Percentiles rank a stretch among this genome's conserved stretches.
Conservation (phyloP, 2,888 invertebrate species). For the Ectobius pallidus region DNA sequence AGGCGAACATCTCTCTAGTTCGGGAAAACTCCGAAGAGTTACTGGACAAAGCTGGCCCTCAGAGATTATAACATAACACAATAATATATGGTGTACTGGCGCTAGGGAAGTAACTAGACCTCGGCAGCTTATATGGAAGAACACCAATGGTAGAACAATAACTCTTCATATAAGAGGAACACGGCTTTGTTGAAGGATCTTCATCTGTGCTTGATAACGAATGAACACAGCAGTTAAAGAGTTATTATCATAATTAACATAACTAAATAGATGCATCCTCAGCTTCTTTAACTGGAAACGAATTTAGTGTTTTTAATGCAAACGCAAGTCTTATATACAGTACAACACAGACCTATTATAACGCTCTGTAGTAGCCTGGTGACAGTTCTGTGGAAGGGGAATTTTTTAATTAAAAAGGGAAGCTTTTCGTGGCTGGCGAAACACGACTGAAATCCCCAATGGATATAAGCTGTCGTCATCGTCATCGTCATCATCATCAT, state of each 20-base stretch:
- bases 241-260: slow-evolving; percentile 8
- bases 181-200: too few relatives aligned
- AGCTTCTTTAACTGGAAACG: neutral
- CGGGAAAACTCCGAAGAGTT: too few relatives aligned
- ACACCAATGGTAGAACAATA: too few relatives aligned
- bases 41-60: too few relatives aligned
- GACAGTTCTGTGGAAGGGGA: slow-evolving; percentile 13
- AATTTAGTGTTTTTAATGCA: slow-evolving; percentile 3
- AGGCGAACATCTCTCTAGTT: too few relatives aligned
- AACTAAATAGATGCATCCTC: slow-evolving; percentile 10
- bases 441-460: slow-evolving; percentile 35
- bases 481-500: neutral
- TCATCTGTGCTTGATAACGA: too few relatives aligned
- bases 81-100: too few relatives aligned
- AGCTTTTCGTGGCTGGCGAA: slow-evolving; percentile 27
- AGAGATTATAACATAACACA: too few relatives aligned
- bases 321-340: neutral
- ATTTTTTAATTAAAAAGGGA: slow-evolving; percentile 14
- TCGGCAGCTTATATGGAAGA: too few relatives aligned
- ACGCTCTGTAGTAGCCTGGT: neutral
- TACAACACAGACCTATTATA: slow-evolving; percentile 8
- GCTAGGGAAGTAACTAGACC: too few relatives aligned
- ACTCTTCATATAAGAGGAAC: too few relatives aligned
- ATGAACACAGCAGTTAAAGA: too few relatives aligned
- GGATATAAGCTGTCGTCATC: slow-evolving; percentile 25